These are phyloP conservation scores for Anniella stebbinsi DNA, from an alignment of 2,797 vertebrate genomes.

Conservation along the genomic window DNA sequence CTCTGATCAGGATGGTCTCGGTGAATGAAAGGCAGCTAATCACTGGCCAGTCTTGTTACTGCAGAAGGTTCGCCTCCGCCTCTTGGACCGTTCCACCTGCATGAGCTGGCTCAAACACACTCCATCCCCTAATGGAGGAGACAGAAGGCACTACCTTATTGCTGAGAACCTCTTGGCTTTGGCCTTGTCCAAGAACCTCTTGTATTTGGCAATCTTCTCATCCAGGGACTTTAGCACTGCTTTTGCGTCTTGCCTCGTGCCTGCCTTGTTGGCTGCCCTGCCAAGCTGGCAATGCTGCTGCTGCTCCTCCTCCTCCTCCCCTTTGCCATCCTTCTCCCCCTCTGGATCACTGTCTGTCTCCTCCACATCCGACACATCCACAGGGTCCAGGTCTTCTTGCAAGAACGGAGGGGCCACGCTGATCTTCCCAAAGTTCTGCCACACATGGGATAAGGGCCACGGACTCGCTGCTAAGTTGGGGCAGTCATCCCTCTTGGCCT, in stretches of 20 bases:
- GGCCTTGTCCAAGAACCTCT: constrained; percentile 94
- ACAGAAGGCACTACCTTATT: constrained; percentile 83
- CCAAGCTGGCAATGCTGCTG: constrained; percentile 26
- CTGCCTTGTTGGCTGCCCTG: constrained; percentile 15
- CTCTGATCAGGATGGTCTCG: too few species aligned
- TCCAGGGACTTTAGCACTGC: constrained; percentile 88
- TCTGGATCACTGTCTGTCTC: constrained; percentile 75
- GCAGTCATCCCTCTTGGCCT: not conserved
- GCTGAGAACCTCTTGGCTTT: constrained; percentile 95
- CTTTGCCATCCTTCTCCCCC: constrained; percentile 71
- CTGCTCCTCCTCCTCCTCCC: constrained; percentile 64
- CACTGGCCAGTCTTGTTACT: not conserved
- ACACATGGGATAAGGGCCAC: constrained; percentile 85
- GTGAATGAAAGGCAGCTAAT: not conserved
- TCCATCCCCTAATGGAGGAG: accelerated
- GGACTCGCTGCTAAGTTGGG: constrained; percentile 62
- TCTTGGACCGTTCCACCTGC: too few species aligned
- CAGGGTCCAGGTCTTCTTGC: constrained; percentile 91
- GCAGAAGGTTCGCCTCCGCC: not conserved
- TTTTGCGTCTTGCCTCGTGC: constrained; percentile 66
- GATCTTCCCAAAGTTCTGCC: constrained; percentile 96
- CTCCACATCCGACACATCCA: constrained; percentile 86
- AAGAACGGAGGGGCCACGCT: constrained; percentile 92
- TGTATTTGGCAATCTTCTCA: constrained; percentile 94
- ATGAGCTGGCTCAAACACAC: not conserved